Percentiles rank a stretch among this genome's conserved stretches.
These are phyloP conservation scores for Sus cebifrons DNA, from an alignment of 2,797 vertebrate genomes.

Conservation along the genomic window DNA sequence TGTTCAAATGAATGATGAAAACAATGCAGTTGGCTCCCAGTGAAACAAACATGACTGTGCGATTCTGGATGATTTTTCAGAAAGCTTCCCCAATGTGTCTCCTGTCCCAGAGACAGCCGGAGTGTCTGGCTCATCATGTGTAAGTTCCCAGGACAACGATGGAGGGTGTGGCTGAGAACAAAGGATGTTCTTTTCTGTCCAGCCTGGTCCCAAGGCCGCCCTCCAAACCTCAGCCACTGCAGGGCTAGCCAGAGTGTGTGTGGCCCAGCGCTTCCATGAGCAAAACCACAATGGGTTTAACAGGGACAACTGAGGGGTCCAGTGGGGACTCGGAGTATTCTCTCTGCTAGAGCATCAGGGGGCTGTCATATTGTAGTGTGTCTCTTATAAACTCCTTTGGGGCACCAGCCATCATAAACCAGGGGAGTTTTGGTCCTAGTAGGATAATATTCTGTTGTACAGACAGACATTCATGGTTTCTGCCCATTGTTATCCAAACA, in stretches of 20 bases:
- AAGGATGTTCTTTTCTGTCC: accelerated
- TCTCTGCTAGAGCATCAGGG: not conserved
- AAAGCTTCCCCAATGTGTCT: not conserved
- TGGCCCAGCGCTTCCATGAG: not conserved
- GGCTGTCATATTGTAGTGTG: accelerated
- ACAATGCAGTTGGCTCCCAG: not conserved
- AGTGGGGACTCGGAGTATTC: accelerated
- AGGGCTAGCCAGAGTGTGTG: not conserved
- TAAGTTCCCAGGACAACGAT: not conserved
- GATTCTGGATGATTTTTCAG: not conserved
- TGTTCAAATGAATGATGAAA: not conserved
- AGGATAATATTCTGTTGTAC: not conserved
- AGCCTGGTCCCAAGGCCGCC: too few species aligned
- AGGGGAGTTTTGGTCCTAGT: not conserved
- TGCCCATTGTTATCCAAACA: not conserved
- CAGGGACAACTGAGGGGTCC: accelerated
- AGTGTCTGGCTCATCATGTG: not conserved
- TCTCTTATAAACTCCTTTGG: not conserved
- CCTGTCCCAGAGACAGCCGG: not conserved
- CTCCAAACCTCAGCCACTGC: too few species aligned
- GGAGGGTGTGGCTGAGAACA: not conserved
- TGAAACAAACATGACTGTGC: not conserved
- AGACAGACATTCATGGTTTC: not conserved
- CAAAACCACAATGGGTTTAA: too few species aligned
- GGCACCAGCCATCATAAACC: not conserved